A percentile compares a stretch with the other conserved stretches of the same genome.
Conservation (phyloP, 2,113 vertebrate genomes). For the Myocastor coypus region DNA sequence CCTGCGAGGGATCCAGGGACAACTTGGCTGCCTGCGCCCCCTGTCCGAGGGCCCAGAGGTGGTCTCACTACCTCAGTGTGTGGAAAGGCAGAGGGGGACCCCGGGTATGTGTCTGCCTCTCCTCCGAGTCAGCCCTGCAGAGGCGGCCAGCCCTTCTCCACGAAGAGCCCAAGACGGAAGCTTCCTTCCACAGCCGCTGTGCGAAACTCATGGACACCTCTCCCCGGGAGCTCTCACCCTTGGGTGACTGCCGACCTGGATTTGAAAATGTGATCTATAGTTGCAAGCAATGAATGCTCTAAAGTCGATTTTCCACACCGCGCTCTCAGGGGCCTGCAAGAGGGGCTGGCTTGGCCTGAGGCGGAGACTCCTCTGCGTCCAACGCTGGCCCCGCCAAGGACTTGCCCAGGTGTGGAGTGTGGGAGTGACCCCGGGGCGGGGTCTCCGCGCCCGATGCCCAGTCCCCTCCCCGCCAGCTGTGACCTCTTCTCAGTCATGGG, state of each 20-base stretch:
- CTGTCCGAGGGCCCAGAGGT: neutral
- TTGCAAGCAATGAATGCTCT: neutral
- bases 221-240: neutral
- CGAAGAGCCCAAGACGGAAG: neutral
- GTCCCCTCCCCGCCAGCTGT: neutral
- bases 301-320: neutral
- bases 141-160: neutral
- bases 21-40: constrained; percentile 8
- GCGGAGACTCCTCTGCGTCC: neutral
- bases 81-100: neutral
- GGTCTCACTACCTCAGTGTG: neutral
- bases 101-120: neutral
- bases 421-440: neutral
- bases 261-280: constrained; percentile 43
- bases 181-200: neutral
- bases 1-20: neutral
- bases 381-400: neutral
- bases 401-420: neutral
- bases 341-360: neutral
- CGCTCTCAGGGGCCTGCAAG: neutral
- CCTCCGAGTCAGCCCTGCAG: neutral
- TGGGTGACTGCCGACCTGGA: neutral
- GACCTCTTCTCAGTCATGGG: neutral
- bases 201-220: neutral
- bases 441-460: neutral